phyloP scores from a whole-genome alignment of 2,888 invertebrate genomes.

The Anaspis maculata region DNA sequence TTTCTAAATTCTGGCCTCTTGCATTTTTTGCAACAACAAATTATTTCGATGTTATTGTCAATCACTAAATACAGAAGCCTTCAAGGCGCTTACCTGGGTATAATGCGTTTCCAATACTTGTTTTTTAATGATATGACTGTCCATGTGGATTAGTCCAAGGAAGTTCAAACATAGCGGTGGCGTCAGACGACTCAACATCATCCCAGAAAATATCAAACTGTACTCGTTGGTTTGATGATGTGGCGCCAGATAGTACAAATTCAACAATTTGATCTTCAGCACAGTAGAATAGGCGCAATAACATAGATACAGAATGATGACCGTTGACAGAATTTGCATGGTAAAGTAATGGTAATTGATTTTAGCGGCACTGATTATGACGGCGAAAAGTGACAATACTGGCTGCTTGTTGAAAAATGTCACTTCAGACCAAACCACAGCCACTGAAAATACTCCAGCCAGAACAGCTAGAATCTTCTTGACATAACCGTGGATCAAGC shows the following conservation, averaged over 20 bases:
- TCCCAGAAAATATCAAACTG: constrained; percentile 96
- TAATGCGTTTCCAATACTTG: constrained; percentile 85
- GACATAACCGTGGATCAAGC: constrained; percentile 68
- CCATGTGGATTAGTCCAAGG: constrained; percentile 94
- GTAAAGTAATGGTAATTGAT: constrained; percentile 82
- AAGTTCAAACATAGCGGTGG: constrained; percentile 99
- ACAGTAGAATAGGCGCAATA: constrained; percentile 98
- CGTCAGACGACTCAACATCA: constrained; percentile 94
- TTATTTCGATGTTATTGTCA: too few relatives aligned
- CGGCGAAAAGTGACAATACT: constrained; percentile 93
- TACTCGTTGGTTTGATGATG: constrained; percentile 99
- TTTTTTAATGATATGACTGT: constrained; percentile 83
- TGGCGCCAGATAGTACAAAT: constrained; percentile 94
- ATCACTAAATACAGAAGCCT: too few relatives aligned
- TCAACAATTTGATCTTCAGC: constrained; percentile 89
- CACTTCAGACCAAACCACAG: constrained; percentile 98
- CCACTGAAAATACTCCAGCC: constrained; percentile 70
- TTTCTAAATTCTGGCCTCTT: too few relatives aligned
- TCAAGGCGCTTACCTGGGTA: constrained; percentile 81
- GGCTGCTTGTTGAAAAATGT: constrained; percentile 93
- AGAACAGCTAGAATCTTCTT: constrained; percentile 64
- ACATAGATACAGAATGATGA: constrained; percentile 89
- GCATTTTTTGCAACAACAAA: too few relatives aligned
- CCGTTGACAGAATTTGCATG: constrained; percentile 89
- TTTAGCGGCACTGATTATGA: constrained; percentile 77